Evolutionary conservation across 2,797 vertebrate genomes (phyloP), one percentile per base, ranked within the genome.

Genomic region (Allobates femoralis): DNA sequence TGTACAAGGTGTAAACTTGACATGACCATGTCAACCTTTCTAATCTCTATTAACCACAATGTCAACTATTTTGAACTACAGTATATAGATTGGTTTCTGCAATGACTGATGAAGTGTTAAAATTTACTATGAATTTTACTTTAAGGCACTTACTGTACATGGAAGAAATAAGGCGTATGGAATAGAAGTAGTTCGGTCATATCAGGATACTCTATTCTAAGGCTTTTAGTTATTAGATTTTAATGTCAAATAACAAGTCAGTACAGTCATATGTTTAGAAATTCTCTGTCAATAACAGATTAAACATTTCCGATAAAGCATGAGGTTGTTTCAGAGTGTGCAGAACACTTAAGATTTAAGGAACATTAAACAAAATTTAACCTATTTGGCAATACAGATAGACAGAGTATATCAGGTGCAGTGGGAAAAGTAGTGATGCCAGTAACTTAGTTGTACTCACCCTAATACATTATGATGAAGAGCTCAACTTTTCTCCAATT

Each of bases 261-360:
- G 69, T n/a, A 46, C 37, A 46, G 37, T 73, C 69, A 73, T 73
- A 50, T 73, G 69, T 73, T 73, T 73, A 73, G 69, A 73, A 46
- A 73, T 73, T 73, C 23, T 37, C 26, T 46, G 37, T 46, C 69
- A 26, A 46, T 37, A 73, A 73, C 69, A 73, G 69, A 73, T 73
- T 73, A 46, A 73, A 73, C 69, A 73, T 37, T 73, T 46, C 69
- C 69, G 69, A 73, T 73, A 73, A 73, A 73, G 69, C 69, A 5
- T 14, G 21, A 5, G 69, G 37, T n/a, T 73, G 69, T 73, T 73
- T 73, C n/a, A 16, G 10, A 73, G 46, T 46, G 26, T 73, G 69
- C 69, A 46, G 23, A 73, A 46, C 37, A 73, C 69, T 46, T 73
- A 73, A 73, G 69, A 73, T 46, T 46, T 73, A 73, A 73, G 69